Evolutionary conservation across 1,140 invertebrate genomes (phyloP).

Genomic region (Brachionus koreanus): DNA sequence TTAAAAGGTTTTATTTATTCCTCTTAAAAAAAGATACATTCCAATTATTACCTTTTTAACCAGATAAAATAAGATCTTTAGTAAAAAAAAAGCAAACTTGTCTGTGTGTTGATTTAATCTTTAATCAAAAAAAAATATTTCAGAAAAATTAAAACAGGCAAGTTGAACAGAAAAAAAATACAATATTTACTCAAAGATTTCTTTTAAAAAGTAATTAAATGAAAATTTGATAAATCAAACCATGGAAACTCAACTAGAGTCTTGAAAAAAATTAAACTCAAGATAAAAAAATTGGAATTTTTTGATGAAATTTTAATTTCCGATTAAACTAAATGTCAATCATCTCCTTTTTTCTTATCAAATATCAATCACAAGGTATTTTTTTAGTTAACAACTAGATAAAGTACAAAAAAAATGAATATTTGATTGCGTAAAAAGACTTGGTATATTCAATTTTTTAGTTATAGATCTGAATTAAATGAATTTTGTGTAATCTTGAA

Average conservation of each 20-base stretch:
- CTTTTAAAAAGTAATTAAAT: not conserved
- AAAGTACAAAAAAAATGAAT: not conserved
- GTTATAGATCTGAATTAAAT: too few species aligned
- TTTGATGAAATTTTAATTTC: not conserved
- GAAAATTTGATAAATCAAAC: not conserved
- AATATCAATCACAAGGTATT: slow-evolving; percentile 9
- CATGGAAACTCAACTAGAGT: not conserved
- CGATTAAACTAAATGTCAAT: not conserved
- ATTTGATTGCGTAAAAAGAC: not conserved
- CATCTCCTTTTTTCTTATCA: not conserved
- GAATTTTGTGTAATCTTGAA: not conserved
- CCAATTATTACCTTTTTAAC: not conserved
- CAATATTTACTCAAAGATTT: not conserved
- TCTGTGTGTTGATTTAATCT: not conserved
- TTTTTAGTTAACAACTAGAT: not conserved
- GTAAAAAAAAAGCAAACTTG: not conserved
- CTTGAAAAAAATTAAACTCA: not conserved
- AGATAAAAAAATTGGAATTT: not conserved
- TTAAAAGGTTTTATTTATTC: not conserved
- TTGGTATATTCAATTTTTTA: not conserved
- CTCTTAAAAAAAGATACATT: not conserved
- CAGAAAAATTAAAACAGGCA: not conserved
- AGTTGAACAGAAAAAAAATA: not conserved
- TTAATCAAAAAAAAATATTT: not conserved
- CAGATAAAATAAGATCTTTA: not conserved